These are phyloP conservation scores for Sander lucioperca DNA, from an alignment of 2,113 vertebrate species.

Conservation along the genomic window DNA sequence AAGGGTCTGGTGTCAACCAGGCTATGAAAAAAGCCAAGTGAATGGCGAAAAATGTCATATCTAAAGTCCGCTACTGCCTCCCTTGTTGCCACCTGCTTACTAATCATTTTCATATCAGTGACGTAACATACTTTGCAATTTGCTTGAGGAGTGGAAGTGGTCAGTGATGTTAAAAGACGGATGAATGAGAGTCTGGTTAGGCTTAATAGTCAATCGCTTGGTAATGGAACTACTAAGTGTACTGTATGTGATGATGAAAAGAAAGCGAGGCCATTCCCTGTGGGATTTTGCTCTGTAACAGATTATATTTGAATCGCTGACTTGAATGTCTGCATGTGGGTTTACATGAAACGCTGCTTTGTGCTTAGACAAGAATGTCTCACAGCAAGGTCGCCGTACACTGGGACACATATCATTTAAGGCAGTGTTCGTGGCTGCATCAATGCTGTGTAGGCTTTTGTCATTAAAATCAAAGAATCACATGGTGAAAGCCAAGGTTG, in stretches of 20 bases:
- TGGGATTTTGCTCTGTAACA: background rate
- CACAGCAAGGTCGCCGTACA: background rate
- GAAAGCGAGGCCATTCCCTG: background rate
- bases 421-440: background rate
- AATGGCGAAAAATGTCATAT: slow-evolving; percentile 46
- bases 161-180: slow-evolving; percentile 61
- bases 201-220: slow-evolving; percentile 41
- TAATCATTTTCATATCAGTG: slow-evolving; percentile 38
- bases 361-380: background rate
- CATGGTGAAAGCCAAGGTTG: background rate
- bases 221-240: slow-evolving; percentile 7
- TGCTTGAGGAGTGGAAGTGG: slow-evolving; percentile 47
- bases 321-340: background rate
- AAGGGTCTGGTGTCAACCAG: no score
- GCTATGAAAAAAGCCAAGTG: background rate
- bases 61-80: slow-evolving; percentile 30
- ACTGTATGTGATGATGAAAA: slow-evolving; percentile 8
- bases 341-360: slow-evolving; percentile 5
- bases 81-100: slow-evolving; percentile 67
- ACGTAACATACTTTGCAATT: slow-evolving; percentile 47
- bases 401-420: background rate
- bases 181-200: slow-evolving; percentile 67
- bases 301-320: background rate
- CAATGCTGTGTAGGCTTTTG: background rate
- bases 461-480: background rate